phyloP scores from a whole-genome alignment of 2,888 invertebrate species.

The Archaeoteleia sp. region DNA sequence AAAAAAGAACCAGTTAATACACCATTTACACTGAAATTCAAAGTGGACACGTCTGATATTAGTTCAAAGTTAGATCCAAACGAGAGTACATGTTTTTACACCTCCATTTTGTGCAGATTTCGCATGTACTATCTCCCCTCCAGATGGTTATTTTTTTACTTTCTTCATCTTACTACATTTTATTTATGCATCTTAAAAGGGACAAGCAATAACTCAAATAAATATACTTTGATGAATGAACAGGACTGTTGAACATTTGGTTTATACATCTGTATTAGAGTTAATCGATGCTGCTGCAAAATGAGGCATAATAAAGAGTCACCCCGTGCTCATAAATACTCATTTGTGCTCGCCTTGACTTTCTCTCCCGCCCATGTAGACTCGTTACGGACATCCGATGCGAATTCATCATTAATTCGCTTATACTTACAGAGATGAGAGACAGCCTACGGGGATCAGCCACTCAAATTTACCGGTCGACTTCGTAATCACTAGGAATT shows the following conservation, averaged over 20 bases:
- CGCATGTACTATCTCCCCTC: no score
- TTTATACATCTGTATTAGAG: slow-evolving; percentile 65
- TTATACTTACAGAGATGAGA: slow-evolving; percentile 44
- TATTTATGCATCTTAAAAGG: no score
- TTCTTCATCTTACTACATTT: no score
- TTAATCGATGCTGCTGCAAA: slow-evolving; percentile 65
- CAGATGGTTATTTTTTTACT: no score
- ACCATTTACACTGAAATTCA: no score
- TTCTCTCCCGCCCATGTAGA: slow-evolving; percentile 64
- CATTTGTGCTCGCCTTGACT: slow-evolving; percentile 64
- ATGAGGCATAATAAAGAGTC: slow-evolving; percentile 66
- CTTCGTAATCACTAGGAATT: slow-evolving; percentile 46
- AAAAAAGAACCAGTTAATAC: no score
- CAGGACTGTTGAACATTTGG: slow-evolving; percentile 21
- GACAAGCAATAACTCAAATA: slow-evolving; percentile 3
- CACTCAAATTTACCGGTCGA: slow-evolving; percentile 43
- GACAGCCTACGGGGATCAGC: slow-evolving; percentile 38
- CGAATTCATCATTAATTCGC: slow-evolving; percentile 54
- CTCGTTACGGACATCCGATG: slow-evolving; percentile 54
- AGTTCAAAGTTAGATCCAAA: no score
- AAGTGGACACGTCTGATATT: no score
- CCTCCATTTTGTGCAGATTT: no score
- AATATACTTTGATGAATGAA: slow-evolving; percentile 17
- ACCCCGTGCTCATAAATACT: slow-evolving; percentile 67
- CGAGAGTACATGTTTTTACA: no score